Evolutionary conservation across 2,888 invertebrate genomes (phyloP).

Genomic region (Chymomyza procnemis): DNA sequence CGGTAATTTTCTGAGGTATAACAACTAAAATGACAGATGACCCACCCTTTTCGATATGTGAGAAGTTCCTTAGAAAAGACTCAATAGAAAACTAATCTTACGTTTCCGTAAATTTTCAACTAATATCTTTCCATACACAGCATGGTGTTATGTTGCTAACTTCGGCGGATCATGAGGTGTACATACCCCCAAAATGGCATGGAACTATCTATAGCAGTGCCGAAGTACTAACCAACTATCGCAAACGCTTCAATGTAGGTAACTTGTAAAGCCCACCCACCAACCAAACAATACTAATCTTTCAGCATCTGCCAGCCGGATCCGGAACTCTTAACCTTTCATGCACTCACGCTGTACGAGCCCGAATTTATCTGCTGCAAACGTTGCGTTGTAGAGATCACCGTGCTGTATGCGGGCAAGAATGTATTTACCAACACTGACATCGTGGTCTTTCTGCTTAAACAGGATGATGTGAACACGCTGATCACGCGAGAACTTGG

Average conservation of each 20-base stretch:
- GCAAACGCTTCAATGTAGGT: constrained; percentile 42
- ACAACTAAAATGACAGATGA: no score
- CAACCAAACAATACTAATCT: background rate
- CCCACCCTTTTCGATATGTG: no score
- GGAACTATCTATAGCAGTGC: constrained; percentile 52
- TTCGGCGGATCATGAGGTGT: constrained; percentile 44
- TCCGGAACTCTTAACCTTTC: constrained; percentile 41
- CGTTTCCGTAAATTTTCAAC: no score
- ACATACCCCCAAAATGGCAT: constrained; percentile 47
- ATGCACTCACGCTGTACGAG: constrained; percentile 45
- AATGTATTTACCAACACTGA: constrained; percentile 34
- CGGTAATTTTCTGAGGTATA: no score
- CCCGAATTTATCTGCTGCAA: constrained; percentile 55
- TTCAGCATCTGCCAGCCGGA: constrained; percentile 43
- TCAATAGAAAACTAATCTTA: no score
- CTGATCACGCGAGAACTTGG: constrained; percentile 54
- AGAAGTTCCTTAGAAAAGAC: no score
- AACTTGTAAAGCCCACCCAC: background rate
- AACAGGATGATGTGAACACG: constrained; percentile 33
- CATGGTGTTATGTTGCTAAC: constrained; percentile 51
- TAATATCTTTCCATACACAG: constrained; percentile 10
- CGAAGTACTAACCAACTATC: constrained; percentile 34
- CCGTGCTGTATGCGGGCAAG: constrained; percentile 47
- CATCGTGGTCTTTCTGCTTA: constrained; percentile 46
- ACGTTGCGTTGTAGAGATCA: constrained; percentile 43